These are phyloP conservation scores for Sclerurus mexicanus DNA, from an alignment of 2,113 vertebrate species.

Conservation along the genomic window DNA sequence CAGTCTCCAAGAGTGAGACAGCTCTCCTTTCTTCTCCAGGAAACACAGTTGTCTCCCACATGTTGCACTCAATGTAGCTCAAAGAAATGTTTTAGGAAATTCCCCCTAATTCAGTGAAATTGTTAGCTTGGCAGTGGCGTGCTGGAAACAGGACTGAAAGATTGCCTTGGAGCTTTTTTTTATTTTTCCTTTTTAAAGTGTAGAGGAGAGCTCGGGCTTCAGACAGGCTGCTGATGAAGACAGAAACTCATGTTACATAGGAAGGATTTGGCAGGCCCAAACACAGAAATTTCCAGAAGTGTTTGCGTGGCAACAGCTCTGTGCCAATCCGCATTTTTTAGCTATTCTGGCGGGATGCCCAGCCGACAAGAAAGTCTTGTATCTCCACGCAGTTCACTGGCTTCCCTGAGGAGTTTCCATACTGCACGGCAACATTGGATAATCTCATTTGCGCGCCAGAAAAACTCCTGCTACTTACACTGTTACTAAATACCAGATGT, in stretches of 20 bases:
- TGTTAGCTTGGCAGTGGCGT: constrained; percentile 67
- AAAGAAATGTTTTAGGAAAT: constrained; percentile 72
- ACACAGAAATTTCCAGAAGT: constrained; percentile 96
- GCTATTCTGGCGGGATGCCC: constrained; percentile 85
- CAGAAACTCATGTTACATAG: constrained; percentile 85
- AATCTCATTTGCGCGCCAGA: constrained; percentile 79
- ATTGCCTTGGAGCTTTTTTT: background rate
- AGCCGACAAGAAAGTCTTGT: constrained; percentile 84
- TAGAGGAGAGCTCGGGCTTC: constrained; percentile 63
- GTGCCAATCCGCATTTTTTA: constrained; percentile 86
- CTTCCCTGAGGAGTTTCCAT: constrained; percentile 88
- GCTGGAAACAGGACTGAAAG: constrained; percentile 65
- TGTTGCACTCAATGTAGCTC: constrained; percentile 65
- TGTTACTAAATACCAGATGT: constrained; percentile 90
- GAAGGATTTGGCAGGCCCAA: constrained; percentile 85
- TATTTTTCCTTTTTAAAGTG: constrained; percentile 55
- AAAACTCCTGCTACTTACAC: constrained; percentile 86
- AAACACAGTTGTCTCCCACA: constrained; percentile 73
- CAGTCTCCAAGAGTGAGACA: constrained; percentile 61
- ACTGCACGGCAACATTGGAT: constrained; percentile 83
- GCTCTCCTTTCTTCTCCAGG: constrained; percentile 74
- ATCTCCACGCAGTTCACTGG: constrained; percentile 81
- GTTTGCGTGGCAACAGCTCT: constrained; percentile 88
- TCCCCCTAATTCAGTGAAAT: constrained; percentile 75
- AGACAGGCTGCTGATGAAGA: constrained; percentile 69